Evolutionary conservation across 2,888 invertebrate genomes (phyloP).

Genomic region (Theretra japonica): DNA sequence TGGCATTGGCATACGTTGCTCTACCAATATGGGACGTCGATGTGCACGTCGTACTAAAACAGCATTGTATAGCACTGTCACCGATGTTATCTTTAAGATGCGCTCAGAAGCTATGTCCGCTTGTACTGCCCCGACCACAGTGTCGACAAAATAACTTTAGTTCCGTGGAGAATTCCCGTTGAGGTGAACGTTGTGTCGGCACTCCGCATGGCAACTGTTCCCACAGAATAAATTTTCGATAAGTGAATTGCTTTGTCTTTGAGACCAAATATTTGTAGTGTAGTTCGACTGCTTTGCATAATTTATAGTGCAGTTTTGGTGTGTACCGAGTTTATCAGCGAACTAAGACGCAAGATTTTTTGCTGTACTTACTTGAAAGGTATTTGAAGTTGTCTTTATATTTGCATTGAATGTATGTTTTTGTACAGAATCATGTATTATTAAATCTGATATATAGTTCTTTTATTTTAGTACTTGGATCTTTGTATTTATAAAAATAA

Average conservation of each 20-base stretch:
- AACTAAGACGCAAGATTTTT: not conserved
- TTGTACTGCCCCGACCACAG: conserved; percentile 48
- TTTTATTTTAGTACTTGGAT: too few relatives aligned
- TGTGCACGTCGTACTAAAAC: conserved; percentile 33
- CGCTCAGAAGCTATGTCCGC: conserved; percentile 41
- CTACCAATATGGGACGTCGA: not conserved
- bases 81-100: conserved; percentile 48
- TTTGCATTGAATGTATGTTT: not conserved
- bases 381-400: conserved; percentile 16
- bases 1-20: conserved; percentile 43
- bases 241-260: conserved; percentile 41
- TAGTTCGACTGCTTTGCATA: conserved; percentile 29
- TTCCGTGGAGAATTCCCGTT: conserved; percentile 65
- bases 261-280: conserved; percentile 30
- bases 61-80: conserved; percentile 57
- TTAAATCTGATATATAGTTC: too few relatives aligned
- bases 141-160: conserved; percentile 74
- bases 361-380: not conserved
- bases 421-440: not conserved
- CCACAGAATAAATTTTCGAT: conserved; percentile 35
- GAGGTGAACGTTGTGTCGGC: conserved; percentile 60
- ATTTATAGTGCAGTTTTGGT: conserved; percentile 22
- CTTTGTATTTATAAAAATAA: too few relatives aligned
- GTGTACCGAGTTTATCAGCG: conserved; percentile 1
- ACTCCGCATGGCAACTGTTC: conserved; percentile 36